Evolutionary conservation across 2,113 vertebrate species (phyloP), one percentile per base, ranked within the genome.

Genomic region (Heloderma charlesbogerti): DNA sequence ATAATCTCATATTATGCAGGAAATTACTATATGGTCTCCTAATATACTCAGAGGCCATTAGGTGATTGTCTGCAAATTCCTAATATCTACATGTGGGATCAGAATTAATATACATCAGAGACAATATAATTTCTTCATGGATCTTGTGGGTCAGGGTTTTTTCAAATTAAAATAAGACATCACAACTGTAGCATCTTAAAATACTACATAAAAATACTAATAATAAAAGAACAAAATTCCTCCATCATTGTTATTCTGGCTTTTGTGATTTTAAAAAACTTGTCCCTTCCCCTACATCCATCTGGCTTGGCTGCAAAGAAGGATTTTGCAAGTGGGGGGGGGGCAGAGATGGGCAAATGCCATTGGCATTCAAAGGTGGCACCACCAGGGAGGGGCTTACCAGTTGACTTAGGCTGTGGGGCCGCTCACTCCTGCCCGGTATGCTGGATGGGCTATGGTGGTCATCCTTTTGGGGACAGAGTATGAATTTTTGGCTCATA

Each of bases 251-350:
- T 93, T 89, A 84, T 4, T 12, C 1, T 86, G n/a, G 1, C 34
- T 37, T 91, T 86, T 63, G 31, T 34, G n/a, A 88, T 89, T 63
- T 75, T 93, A 72, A 71, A 37, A 78, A 54, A 71, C 60, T 90
- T 84, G n/a, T n/a, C n/a, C n/a, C n/a, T n/a, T n/a, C n/a, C n/a
- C n/a, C n/a, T n/a, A n/a, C n/a, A n/a, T n/a, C n/a, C n/a, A n/a
- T n/a, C n/a, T n/a, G n/a, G n/a, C n/a, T n/a, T n/a, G n/a, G n/a
- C n/a, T n/a, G n/a, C n/a, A n/a, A n/a, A n/a, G n/a, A n/a, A n/a
- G n/a, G n/a, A n/a, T n/a, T n/a, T n/a, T n/a, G n/a, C n/a, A n/a
- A n/a, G n/a, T n/a, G n/a, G n/a, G n/a, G n/a, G n/a, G n/a, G n/a
- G n/a, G n/a, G n/a, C n/a, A n/a, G n/a, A n/a, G n/a, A n/a, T n/a